A percentile compares a stretch with the other conserved stretches of the same genome.
These are phyloP conservation scores for Oligia latruncula DNA, from an alignment of 2,888 invertebrate species.

Conservation along the genomic window DNA sequence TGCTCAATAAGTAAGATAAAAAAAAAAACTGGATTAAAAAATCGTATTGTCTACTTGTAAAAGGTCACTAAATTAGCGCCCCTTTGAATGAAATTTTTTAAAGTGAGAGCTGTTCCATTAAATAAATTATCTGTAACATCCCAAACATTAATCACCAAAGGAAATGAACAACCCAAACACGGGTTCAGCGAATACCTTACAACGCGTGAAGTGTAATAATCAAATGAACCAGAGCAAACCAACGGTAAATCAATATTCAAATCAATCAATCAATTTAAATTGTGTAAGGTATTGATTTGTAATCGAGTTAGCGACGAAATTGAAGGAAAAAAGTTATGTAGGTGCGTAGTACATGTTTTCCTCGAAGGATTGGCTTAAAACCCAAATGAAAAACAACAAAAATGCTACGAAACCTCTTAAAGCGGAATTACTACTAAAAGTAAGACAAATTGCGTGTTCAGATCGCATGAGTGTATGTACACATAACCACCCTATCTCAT, in stretches of 20 bases:
- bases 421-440: constrained; percentile 39
- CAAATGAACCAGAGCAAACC: constrained; percentile 35
- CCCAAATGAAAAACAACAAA: background rate
- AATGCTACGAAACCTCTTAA: constrained; percentile 3
- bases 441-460: constrained; percentile 45
- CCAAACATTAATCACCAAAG: background rate
- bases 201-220: constrained; percentile 53
- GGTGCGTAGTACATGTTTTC: background rate
- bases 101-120: background rate
- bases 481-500: background rate
- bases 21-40: background rate
- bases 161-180: constrained; percentile 15
- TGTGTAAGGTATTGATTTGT: background rate
- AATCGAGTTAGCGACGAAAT: too few relatives aligned
- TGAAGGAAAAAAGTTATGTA: too few relatives aligned
- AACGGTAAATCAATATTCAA: constrained; percentile 27
- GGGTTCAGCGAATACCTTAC: constrained; percentile 25
- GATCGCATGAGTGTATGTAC: constrained; percentile 3
- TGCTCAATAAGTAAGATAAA: background rate
- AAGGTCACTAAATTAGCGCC: background rate
- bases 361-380: too few relatives aligned
- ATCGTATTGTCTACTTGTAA: background rate
- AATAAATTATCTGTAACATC: background rate
- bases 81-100: background rate
- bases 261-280: constrained; percentile 18